phyloP scores from a whole-genome alignment of 2,888 invertebrate species.

The Cetonia aurata region DNA sequence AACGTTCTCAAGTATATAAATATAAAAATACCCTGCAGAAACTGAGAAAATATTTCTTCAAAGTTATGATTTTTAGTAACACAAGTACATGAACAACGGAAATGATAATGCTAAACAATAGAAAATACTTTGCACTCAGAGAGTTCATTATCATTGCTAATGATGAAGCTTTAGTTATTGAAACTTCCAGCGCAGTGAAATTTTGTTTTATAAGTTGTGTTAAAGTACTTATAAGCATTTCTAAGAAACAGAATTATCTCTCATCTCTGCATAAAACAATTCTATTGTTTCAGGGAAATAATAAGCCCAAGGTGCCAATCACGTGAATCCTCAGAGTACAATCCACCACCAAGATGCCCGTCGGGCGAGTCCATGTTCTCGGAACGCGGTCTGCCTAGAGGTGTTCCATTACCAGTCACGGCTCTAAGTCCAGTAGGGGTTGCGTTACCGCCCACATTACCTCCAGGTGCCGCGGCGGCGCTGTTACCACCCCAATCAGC shows the following conservation, averaged over 20 bases:
- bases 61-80: too few relatives aligned
- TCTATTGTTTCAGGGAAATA: constrained; percentile 77
- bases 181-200: not conserved
- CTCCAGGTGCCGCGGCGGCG: constrained; percentile 74
- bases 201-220: not conserved
- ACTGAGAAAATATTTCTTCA: too few relatives aligned
- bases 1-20: too few relatives aligned
- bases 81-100: too few relatives aligned
- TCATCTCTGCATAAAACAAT: not conserved
- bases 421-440: constrained; percentile 78
- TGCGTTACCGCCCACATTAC: constrained; percentile 76
- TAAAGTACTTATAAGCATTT: too few relatives aligned
- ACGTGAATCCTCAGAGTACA: constrained; percentile 78
- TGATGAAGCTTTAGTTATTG: too few relatives aligned
- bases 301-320: constrained; percentile 85
- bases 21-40: too few relatives aligned
- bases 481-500: constrained; percentile 84
- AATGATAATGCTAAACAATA: too few relatives aligned
- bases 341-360: constrained; percentile 79
- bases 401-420: constrained; percentile 70
- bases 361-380: constrained; percentile 83
- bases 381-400: constrained; percentile 69
- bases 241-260: too few relatives aligned
- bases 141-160: too few relatives aligned
- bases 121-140: too few relatives aligned